Base-by-base conservation (phyloP, 2,888 invertebrate species). In the Metopia argyrocephala region DNA sequence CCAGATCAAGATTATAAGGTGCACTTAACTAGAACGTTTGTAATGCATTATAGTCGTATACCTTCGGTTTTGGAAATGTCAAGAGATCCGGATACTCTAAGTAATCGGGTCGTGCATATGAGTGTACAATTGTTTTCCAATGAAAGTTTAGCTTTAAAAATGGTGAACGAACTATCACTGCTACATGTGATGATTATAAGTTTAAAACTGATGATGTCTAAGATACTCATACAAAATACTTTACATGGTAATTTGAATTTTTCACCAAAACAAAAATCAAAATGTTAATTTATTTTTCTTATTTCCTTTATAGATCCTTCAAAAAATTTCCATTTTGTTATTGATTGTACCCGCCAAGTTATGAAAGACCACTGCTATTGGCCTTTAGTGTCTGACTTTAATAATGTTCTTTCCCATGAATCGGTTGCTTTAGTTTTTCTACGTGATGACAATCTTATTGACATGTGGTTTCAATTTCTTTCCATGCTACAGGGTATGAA, bases 321-420 rank as follows among this genome's bases (percentile, higher is more conserved):
- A 23, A 94, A 93, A 87, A 97, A 97, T 89, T 94, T 94, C 86
- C 98, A 98, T 90, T 94, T 93, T 86, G 97, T 98, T 23, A 98
- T 98, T 62, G 97, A 98, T 89, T 98, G 98, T 89, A 95, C 95
- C 15, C 93, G 95, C 83, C 93, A 95, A 78, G 96, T 98, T 23
- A 98, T 99, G 97, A 97, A 97, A 91, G 97, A 98, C 88, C 98
- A 99, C 90, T 98, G 98, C 91, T 98, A 98, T 90, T 99, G 98
- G 98, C 98, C 98, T 0, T 92, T 98, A 6, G 97, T 98, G 45
- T 98, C 97, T 0, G 98, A 99, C 91, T 94, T 99, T 85, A 98
- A 98, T 89, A 99, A 98, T 90, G 96, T 99, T 66, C 92, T 99
- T 18, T 97, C 97, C 0, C 98, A 99, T 89, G 93, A 94, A 87